phyloP scores from a whole-genome alignment of 2,113 vertebrate species.

The Xiphorhynchus elegans region DNA sequence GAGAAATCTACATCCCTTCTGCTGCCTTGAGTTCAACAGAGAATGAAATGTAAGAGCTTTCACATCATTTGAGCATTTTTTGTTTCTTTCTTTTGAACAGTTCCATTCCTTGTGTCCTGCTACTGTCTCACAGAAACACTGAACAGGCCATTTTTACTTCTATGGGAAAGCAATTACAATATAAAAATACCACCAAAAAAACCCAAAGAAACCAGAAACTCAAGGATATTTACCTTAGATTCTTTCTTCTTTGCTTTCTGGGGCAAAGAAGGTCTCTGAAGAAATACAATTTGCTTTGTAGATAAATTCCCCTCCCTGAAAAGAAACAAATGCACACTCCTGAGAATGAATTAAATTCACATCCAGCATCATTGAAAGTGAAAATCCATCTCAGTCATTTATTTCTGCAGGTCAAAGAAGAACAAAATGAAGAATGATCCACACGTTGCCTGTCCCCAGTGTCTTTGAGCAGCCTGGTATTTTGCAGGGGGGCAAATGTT shows the following conservation, averaged over 20 bases:
- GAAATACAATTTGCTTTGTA: conserved; percentile 98
- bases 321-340: conserved; percentile 61
- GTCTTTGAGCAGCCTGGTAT: neutral
- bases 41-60: neutral
- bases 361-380: neutral
- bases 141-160: neutral
- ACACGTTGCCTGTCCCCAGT: neutral
- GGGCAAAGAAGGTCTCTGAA: conserved; percentile 93
- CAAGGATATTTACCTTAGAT: conserved; percentile 84
- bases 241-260: conserved; percentile 90
- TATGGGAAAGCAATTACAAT: neutral
- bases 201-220: conserved; percentile 16
- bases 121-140: neutral
- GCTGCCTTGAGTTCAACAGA: neutral
- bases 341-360: conserved; percentile 27
- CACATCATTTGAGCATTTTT: neutral
- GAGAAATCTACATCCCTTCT: neutral
- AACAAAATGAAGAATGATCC: conserved; percentile 35
- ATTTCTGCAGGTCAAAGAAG: conserved; percentile 24
- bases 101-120: neutral
- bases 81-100: neutral
- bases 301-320: conserved; percentile 91
- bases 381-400: neutral
- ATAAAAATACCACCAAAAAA: conserved; percentile 3
- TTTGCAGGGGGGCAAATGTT: neutral